Conservation (phyloP, 2,797 vertebrate species). For the Heteromormyrus szaboi region DNA sequence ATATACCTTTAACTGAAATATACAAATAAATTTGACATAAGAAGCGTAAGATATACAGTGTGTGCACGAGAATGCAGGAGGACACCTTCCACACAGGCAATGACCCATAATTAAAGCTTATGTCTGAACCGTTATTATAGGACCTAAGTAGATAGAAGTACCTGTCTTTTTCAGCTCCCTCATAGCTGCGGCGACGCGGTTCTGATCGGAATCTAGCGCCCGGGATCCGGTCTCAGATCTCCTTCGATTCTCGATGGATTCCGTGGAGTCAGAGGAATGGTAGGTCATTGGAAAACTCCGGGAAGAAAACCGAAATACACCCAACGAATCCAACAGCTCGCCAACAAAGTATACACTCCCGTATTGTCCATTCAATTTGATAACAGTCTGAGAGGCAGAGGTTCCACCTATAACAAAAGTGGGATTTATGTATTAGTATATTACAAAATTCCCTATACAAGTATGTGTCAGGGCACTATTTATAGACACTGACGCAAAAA, state of each 20-base stretch:
- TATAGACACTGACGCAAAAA: background rate
- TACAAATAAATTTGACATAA: background rate
- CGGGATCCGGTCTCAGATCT: constrained; percentile 41
- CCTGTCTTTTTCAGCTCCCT: constrained; percentile 64
- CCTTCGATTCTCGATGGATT: constrained; percentile 49
- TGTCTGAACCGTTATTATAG: background rate
- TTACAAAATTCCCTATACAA: background rate
- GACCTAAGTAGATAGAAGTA: constrained; percentile 16
- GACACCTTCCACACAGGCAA: background rate
- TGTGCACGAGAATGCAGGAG: background rate
- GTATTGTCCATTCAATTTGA: constrained; percentile 12
- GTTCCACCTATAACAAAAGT: constrained; percentile 24
- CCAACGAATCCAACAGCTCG: constrained; percentile 8
- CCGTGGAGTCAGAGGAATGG: constrained; percentile 61
- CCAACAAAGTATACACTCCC: background rate
- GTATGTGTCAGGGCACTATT: background rate
- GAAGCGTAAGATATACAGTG: background rate
- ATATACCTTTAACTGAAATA: background rate
- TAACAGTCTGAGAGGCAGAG: background rate
- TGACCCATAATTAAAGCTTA: background rate
- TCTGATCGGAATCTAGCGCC: constrained; percentile 53
- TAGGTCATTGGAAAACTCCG: constrained; percentile 60
- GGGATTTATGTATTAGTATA: background rate
- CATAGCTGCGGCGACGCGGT: constrained; percentile 56
- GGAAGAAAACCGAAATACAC: constrained; percentile 5